Conservation (phyloP, 2,113 vertebrate species). For the Pionites leucogaster region DNA sequence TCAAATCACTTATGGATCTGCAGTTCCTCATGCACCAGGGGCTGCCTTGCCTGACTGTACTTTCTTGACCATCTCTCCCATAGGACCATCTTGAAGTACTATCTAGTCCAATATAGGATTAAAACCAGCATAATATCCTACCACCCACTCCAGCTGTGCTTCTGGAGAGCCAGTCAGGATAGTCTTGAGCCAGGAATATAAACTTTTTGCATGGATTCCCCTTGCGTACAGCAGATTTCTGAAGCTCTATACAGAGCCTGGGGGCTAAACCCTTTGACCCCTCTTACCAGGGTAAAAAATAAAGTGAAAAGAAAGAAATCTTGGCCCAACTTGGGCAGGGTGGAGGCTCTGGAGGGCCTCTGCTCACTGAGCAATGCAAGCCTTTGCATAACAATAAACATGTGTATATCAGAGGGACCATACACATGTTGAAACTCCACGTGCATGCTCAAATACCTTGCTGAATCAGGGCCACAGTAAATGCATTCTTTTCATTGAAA, state of each 20-base stretch:
- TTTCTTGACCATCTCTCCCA: neutral
- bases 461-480: constrained; percentile 50
- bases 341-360: neutral
- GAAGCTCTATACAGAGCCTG: neutral
- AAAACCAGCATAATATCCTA: neutral
- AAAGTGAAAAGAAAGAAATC: neutral
- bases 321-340: neutral
- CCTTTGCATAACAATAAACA: neutral
- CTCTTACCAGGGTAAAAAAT: neutral
- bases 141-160: neutral
- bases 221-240: neutral
- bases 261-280: neutral
- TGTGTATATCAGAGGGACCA: neutral
- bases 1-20: neutral
- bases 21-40: neutral
- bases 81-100: neutral
- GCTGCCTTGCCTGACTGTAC: neutral
- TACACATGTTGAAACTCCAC: neutral
- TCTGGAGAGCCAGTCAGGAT: neutral
- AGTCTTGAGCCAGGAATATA: neutral
- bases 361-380: neutral
- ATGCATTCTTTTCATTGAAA: constrained; percentile 59
- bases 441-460: constrained; percentile 35
- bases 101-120: neutral
- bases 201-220: neutral